Conservation (phyloP, 2,888 invertebrate genomes). For the Drosophila meridiana region DNA sequence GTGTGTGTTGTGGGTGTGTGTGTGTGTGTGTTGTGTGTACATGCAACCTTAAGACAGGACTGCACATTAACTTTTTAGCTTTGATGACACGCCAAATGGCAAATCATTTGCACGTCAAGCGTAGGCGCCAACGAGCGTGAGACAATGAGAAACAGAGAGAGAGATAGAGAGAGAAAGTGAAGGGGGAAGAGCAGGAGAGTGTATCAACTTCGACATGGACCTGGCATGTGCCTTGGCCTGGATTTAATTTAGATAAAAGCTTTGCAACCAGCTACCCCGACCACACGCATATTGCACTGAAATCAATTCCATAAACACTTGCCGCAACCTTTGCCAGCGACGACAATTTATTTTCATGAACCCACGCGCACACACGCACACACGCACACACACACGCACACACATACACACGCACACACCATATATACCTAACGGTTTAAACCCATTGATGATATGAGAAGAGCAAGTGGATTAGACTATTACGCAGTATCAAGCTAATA, state of each 20-base stretch:
- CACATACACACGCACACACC: background rate
- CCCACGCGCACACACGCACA: background rate
- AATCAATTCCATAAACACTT: slow-evolving; percentile 75
- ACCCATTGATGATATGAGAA: slow-evolving; percentile 24
- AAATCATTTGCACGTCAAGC: slow-evolving; percentile 70
- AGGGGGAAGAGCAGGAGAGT: background rate
- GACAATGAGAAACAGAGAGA: background rate
- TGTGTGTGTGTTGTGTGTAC: slow-evolving; percentile 21
- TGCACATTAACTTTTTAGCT: slow-evolving; percentile 48
- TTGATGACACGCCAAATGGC: slow-evolving; percentile 56
- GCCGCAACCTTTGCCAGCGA: slow-evolving; percentile 60
- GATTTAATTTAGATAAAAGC: slow-evolving; percentile 82
- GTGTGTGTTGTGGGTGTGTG: slow-evolving; percentile 29
- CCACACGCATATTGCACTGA: slow-evolving; percentile 63
- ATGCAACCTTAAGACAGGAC: slow-evolving; percentile 36
- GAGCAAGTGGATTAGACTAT: slow-evolving; percentile 21
- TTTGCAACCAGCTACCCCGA: slow-evolving; percentile 36
- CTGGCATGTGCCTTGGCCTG: slow-evolving; percentile 32
- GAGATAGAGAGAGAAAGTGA: background rate
- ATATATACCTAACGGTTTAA: background rate
- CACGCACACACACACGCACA: background rate
- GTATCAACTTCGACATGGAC: slow-evolving; percentile 30
- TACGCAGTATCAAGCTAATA: slow-evolving; percentile 40
- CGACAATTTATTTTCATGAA: slow-evolving; percentile 75
- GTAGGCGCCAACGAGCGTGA: slow-evolving; percentile 5